phyloP scores from a whole-genome alignment of 1,140 invertebrate genomes.

The Lepidotrigona ventralis region DNA sequence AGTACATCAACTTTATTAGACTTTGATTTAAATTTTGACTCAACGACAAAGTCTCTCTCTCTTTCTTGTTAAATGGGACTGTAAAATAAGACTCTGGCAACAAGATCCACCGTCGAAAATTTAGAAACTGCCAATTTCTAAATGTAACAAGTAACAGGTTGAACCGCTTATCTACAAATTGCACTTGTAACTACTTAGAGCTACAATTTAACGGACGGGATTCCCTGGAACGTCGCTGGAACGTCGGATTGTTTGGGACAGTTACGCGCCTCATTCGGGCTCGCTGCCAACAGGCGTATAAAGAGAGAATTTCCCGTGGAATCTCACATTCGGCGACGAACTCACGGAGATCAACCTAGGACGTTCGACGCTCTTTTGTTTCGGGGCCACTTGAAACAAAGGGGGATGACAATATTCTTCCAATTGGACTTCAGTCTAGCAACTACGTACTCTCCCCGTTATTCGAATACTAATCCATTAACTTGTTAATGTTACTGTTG shows the following conservation, averaged over 20 bases:
- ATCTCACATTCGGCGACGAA: background rate
- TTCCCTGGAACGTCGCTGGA: background rate
- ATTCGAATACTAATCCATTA: background rate
- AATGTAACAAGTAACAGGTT: background rate
- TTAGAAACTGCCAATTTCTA: background rate
- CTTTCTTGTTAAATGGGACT: too few species aligned
- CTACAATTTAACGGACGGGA: background rate
- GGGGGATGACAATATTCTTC: background rate
- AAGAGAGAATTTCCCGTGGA: constrained; percentile 1
- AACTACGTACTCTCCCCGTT: background rate
- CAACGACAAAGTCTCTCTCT: too few species aligned
- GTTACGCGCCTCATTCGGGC: constrained; percentile 12
- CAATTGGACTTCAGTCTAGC: background rate
- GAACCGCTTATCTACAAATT: constrained; percentile 1
- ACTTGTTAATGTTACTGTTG: too few species aligned
- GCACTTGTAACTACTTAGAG: background rate
- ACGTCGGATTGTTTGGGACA: background rate
- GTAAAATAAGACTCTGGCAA: background rate
- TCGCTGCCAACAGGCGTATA: constrained; percentile 8
- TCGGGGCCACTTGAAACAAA: background rate
- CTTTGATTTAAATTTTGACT: too few species aligned
- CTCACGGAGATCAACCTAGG: background rate
- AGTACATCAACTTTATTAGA: too few species aligned
- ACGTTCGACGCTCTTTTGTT: background rate
- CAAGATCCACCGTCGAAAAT: background rate